A percentile compares a stretch with the other conserved stretches of the same genome.
Evolutionary conservation across 2,888 invertebrate species (phyloP).

Genomic region (Ophion obscuratus): DNA sequence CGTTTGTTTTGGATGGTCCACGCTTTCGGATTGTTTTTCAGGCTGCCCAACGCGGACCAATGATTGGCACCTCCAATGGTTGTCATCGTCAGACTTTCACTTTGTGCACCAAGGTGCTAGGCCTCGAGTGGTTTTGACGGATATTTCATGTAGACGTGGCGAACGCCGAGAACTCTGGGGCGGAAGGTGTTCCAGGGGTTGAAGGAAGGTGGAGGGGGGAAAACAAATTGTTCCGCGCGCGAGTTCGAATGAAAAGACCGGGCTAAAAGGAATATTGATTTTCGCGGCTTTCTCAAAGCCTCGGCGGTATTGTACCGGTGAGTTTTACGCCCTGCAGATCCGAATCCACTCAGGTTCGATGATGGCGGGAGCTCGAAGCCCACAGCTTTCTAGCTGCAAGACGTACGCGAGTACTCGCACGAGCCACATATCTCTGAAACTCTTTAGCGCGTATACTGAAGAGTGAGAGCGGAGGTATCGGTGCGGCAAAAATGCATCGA

Average conservation of each 20-base stretch:
- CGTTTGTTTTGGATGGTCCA: background rate
- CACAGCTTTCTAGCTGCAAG: constrained; percentile 37
- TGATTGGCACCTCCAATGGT: background rate
- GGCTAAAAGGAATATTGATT: constrained; percentile 75
- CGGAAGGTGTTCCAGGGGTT: constrained; percentile 36
- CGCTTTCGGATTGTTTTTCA: constrained; percentile 17
- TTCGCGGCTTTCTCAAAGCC: constrained; percentile 46
- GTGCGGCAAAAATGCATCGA: constrained; percentile 30
- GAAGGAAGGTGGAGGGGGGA: constrained; percentile 23
- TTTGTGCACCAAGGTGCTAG: constrained; percentile 13
- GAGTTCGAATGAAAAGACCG: constrained; percentile 15
- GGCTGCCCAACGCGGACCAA: constrained; percentile 45
- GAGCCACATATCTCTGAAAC: constrained; percentile 14
- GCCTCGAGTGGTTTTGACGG: constrained; percentile 23
- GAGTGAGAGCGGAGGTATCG: constrained; percentile 21
- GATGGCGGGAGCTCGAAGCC: constrained; percentile 55
- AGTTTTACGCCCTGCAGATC: constrained; percentile 57
- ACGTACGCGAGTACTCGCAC: constrained; percentile 48
- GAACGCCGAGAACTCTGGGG: constrained; percentile 49
- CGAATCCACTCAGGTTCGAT: constrained; percentile 62
- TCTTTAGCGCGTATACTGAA: constrained; percentile 32
- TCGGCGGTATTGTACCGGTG: constrained; percentile 44
- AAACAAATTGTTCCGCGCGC: constrained; percentile 70
- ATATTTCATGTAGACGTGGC: constrained; percentile 2
- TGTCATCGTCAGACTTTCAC: constrained; percentile 44